A percentile compares a stretch with the other conserved stretches of the same genome.
phyloP scores from a whole-genome alignment of 2,888 invertebrate genomes.

The Osedax frankpressi region DNA sequence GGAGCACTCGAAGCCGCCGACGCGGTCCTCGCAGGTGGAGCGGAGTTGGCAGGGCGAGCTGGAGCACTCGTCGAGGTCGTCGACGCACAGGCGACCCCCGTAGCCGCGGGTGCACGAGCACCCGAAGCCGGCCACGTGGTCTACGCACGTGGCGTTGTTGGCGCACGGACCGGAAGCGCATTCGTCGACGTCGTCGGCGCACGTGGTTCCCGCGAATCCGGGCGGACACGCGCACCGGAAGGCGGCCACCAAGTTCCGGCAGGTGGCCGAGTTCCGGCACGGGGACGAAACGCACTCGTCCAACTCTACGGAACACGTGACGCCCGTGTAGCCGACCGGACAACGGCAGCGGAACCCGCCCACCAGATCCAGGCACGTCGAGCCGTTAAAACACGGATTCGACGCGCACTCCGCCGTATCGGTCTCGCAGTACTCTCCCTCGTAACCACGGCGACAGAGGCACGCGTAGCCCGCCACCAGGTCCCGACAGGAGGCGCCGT shows the following conservation, averaged over 20 bases:
- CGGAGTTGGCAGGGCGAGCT: constrained; percentile 21
- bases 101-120: constrained; percentile 25
- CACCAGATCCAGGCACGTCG: neutral
- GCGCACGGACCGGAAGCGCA: constrained; percentile 25
- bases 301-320: constrained; percentile 30
- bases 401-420: constrained; percentile 28
- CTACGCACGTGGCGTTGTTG: constrained; percentile 22
- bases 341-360: neutral
- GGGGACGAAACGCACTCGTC: constrained; percentile 21
- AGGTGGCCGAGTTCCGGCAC: constrained; percentile 9
- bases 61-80: constrained; percentile 24
- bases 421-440: constrained; percentile 29
- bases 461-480: constrained; percentile 31
- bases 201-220: constrained; percentile 47
- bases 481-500: constrained; percentile 29
- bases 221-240: constrained; percentile 25
- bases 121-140: constrained; percentile 22
- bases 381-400: constrained; percentile 30
- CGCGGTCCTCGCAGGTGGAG: constrained; percentile 29
- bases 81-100: constrained; percentile 13
- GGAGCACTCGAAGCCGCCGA: constrained; percentile 32
- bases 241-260: constrained; percentile 16
- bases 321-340: neutral
- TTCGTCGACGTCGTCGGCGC: constrained; percentile 52
- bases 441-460: constrained; percentile 33